Evolutionary conservation across 2,113 vertebrate genomes (phyloP).

Genomic region (Todiramphus saurophagus): DNA sequence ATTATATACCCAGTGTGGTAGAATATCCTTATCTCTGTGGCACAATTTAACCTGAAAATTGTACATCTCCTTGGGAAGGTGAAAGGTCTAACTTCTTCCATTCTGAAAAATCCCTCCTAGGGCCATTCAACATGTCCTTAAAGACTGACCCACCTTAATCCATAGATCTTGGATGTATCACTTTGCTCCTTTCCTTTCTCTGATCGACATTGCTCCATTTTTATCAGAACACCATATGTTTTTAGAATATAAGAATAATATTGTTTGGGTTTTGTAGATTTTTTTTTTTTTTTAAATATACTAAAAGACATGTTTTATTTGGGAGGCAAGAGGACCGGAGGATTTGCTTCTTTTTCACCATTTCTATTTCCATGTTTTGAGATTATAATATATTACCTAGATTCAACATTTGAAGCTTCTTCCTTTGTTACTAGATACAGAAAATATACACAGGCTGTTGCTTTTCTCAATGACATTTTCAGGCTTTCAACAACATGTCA

Average conservation of each 20-base stretch:
- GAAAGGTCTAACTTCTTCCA: neutral
- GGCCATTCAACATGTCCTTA: neutral
- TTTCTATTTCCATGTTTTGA: neutral
- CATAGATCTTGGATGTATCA: neutral
- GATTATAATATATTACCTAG: neutral
- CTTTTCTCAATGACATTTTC: neutral
- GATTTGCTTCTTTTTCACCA: neutral
- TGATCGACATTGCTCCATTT: neutral
- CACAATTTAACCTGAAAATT: neutral
- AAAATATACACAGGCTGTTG: neutral
- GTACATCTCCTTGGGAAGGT: neutral
- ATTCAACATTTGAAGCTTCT: neutral
- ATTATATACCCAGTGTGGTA: neutral
- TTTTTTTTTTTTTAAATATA: neutral
- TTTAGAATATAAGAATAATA: neutral
- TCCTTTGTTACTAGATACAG: neutral
- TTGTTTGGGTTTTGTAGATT: rapidly evolving
- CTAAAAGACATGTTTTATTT: neutral
- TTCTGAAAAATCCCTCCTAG: neutral
- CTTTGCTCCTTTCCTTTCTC: neutral
- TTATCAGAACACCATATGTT: neutral
- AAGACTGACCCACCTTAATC: neutral
- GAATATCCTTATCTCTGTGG: neutral
- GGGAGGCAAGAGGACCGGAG: rapidly evolving
- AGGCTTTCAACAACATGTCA: neutral